phyloP scores from a whole-genome alignment of 2,797 vertebrate species.

The Caiman crocodilus region DNA sequence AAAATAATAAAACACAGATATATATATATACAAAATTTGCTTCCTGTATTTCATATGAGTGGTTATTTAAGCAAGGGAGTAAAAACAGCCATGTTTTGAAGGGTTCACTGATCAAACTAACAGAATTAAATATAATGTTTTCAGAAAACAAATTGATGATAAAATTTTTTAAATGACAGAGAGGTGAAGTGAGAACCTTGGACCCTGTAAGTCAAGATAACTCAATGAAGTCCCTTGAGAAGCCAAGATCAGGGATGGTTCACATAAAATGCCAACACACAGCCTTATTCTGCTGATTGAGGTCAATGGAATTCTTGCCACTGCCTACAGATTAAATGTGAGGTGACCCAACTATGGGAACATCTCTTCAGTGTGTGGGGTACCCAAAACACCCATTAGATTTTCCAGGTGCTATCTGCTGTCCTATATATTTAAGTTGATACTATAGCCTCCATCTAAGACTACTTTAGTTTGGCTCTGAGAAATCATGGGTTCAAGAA shows the following conservation, averaged over 20 bases:
- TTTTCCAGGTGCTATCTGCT: background rate
- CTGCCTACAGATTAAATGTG: background rate
- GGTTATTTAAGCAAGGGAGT: background rate
- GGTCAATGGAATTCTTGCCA: background rate
- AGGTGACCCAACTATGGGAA: slow-evolving; percentile 6
- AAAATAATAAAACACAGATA: slow-evolving; percentile 30
- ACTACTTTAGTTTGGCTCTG: background rate
- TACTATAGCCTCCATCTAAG: background rate
- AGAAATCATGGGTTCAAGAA: background rate
- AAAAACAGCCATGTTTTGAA: background rate
- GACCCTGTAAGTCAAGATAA: background rate
- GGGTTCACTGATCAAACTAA: background rate
- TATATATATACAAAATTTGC: background rate
- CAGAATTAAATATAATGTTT: background rate
- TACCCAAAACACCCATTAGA: background rate
- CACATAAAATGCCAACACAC: background rate
- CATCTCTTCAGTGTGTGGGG: background rate
- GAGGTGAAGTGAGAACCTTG: background rate
- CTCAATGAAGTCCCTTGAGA: background rate
- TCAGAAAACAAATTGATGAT: background rate
- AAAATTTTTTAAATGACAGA: background rate
- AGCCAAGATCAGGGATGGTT: background rate
- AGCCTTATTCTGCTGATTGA: background rate
- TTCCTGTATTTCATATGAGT: slow-evolving; percentile 12
- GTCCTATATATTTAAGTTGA: slow-evolving; percentile 5